Percentiles rank a stretch among this genome's conserved stretches.
Evolutionary conservation across 1,140 invertebrate genomes (phyloP).

Genomic region (Drosophila bocki): DNA sequence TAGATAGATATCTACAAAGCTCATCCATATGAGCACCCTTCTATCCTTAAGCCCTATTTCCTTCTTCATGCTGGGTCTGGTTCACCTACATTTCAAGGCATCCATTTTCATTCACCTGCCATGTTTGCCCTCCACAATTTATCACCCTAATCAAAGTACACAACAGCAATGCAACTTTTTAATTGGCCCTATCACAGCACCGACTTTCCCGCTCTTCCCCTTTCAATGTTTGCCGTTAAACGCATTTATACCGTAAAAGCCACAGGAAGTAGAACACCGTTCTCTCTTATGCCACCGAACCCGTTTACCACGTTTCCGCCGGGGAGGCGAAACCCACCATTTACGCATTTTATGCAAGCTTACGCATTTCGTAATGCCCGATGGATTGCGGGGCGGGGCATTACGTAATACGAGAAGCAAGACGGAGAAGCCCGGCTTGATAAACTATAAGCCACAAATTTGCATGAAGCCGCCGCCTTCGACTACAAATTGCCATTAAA

Average conservation of each 20-base stretch:
- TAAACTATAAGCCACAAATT: slow-evolving; percentile 82
- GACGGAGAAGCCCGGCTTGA: slow-evolving; percentile 61
- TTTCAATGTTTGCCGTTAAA: slow-evolving; percentile 14
- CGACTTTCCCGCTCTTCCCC: background rate
- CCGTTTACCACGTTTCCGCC: background rate
- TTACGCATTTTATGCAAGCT: slow-evolving; percentile 74
- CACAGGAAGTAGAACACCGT: slow-evolving; percentile 57
- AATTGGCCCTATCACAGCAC: slow-evolving; percentile 12
- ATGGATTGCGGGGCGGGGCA: slow-evolving; percentile 31
- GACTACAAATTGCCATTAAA: slow-evolving; percentile 81
- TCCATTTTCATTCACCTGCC: slow-evolving; percentile 1
- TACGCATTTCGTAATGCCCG: slow-evolving; percentile 67
- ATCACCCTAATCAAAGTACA: slow-evolving; percentile 42
- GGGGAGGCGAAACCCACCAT: slow-evolving; percentile 28
- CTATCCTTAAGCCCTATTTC: background rate
- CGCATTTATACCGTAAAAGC: slow-evolving; percentile 51
- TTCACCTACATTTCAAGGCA: background rate
- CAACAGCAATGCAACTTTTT: slow-evolving; percentile 39
- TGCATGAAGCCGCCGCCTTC: slow-evolving; percentile 70
- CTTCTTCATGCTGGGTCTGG: too few species aligned
- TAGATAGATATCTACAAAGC: background rate
- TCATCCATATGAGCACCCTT: background rate
- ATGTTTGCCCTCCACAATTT: slow-evolving; percentile 20
- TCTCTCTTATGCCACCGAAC: background rate
- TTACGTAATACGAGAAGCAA: slow-evolving; percentile 23